These are phyloP conservation scores for honey bee (Apis mellifera) DNA, from an alignment of 1,140 invertebrate genomes.

Conservation along the genomic window DNA sequence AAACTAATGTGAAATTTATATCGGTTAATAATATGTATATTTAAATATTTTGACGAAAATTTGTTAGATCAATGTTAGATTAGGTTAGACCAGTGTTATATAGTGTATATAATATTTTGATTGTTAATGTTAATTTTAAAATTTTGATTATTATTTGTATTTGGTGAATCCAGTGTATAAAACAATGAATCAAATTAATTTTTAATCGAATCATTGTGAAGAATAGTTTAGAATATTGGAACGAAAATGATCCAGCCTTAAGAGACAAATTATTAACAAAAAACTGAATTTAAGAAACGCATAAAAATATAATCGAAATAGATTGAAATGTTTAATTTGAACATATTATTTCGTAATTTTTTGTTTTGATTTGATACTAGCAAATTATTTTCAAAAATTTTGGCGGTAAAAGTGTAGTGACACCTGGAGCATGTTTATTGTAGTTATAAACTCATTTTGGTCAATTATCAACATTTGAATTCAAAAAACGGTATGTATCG, in stretches of 20 bases:
- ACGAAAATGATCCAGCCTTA: not conserved
- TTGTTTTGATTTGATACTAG: not conserved
- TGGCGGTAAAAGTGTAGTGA: slow-evolving; percentile 16
- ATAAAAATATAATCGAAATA: not conserved
- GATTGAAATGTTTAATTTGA: not conserved
- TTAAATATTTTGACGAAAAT: not conserved
- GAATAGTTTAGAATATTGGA: not conserved
- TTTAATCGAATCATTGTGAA: not conserved
- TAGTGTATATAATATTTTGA: not conserved
- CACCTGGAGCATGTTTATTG: not conserved
- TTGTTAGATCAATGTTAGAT: not conserved
- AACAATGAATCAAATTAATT: not conserved
- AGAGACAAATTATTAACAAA: not conserved
- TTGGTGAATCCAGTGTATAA: too few relatives aligned
- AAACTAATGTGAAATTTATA: too few relatives aligned
- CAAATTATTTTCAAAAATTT: slow-evolving; percentile 3
- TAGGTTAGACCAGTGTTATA: not conserved
- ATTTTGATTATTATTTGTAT: not conserved
- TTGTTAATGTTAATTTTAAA: not conserved
- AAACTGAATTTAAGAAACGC: not conserved
- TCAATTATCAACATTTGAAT: not conserved
- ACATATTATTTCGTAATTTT: not conserved
- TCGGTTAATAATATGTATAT: too few relatives aligned
- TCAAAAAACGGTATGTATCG: not conserved
- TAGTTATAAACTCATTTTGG: not conserved